phyloP scores from a whole-genome alignment of 1,140 invertebrate genomes.

The Psix sp. region DNA sequence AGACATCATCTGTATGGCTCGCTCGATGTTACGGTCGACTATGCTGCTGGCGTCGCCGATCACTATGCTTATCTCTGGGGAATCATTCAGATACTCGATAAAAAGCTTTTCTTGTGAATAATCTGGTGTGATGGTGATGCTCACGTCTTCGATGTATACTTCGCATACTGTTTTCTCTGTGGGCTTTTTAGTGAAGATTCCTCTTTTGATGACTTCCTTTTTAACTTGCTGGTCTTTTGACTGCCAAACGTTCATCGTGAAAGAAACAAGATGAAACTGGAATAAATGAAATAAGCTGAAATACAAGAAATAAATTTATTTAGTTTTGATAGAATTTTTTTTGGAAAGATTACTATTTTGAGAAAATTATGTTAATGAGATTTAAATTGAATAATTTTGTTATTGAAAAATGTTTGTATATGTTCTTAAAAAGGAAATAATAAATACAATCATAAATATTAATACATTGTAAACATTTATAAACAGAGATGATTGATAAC shows the following conservation, averaged over 20 bases:
- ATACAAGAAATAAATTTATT: no score
- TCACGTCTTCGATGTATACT: constrained; percentile 62
- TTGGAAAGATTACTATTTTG: no score
- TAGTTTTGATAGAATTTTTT: no score
- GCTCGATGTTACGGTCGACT: constrained; percentile 69
- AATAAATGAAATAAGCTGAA: no score
- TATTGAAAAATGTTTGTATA: no score
- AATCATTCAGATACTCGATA: constrained; percentile 59
- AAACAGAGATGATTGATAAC: no score
- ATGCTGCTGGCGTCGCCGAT: constrained; percentile 64
- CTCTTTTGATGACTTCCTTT: constrained; percentile 65
- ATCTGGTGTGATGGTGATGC: constrained; percentile 19
- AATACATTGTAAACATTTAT: no score
- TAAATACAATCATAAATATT: no score
- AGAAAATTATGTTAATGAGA: no score
- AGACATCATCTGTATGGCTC: constrained; percentile 68
- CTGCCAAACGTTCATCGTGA: constrained; percentile 58
- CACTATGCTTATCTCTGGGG: constrained; percentile 41
- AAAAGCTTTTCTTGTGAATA: constrained; percentile 52
- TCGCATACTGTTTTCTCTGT: constrained; percentile 64
- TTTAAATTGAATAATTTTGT: no score
- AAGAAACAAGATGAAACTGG: no score
- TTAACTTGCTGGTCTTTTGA: constrained; percentile 63
- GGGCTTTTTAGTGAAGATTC: constrained; percentile 63
- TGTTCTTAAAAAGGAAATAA: no score